Evolutionary conservation across 2,797 vertebrate genomes (phyloP), one percentile per base, ranked within the genome.

Genomic region (Petrocephalus sullivani): DNA sequence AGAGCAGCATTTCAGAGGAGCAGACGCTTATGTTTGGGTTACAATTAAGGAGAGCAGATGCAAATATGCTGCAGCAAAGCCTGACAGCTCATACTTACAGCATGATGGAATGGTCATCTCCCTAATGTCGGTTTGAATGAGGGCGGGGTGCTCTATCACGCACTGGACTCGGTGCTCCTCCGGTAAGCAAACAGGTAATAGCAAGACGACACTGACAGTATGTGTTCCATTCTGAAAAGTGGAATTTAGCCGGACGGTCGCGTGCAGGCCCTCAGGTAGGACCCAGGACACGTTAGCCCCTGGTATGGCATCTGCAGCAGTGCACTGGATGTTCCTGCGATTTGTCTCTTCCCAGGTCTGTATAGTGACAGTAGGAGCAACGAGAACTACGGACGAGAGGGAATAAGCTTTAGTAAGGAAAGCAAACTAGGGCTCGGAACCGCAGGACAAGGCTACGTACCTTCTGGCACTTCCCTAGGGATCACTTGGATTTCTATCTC

Each of bases 231-330:
- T 95, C 91, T 89, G 90, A 90, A 91, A 93, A 85, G 92, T 92
- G 90, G 91, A 91, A 90, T 93, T 92, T 89, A 92, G 92, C 91
- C 91, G 90, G 89, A 90, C 88, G 85, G 85, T 92, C 88, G 82
- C 89, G 85, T 93, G 92, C 89, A 94, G 91, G 89, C 93, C 93
- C 91, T 92, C 90, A 23, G 94, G 94, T 88, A 94, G 92, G 87
- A 92, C 88, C 94, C 95, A 96, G 90, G 94, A 95, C 88, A 96
- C 61, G 85, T 92, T 95, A 91, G 95, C 94, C 86, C 90, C 92
- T 78, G 94, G 95, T 90, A 92, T 88, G 51, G 92, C 93, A 89
- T 93, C 92, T 33, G 90, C 92, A 78, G 94, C 95, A 64, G 90
- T 92, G 91, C 94, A 96, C 92, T 95, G 92, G 87, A 95, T 91